Percentiles rank a stretch among this genome's conserved stretches.
phyloP scores from a whole-genome alignment of 2,888 invertebrate species.

The Drosophila anomelani region DNA sequence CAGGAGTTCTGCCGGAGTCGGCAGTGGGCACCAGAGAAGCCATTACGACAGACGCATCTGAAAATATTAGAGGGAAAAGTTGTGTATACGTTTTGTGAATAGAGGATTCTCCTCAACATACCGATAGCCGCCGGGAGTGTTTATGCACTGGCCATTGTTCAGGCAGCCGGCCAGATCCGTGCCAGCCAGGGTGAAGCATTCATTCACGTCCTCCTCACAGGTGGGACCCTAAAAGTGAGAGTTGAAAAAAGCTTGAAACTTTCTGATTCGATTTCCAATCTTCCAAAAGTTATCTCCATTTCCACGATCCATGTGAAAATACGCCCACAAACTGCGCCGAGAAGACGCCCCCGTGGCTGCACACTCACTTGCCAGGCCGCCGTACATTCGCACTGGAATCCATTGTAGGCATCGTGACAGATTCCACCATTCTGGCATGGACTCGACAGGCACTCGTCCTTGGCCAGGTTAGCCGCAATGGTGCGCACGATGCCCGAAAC shows the following conservation, averaged over 20 bases:
- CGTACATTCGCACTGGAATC: slow-evolving; percentile 91
- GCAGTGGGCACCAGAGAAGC: slow-evolving; percentile 94
- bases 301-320: not conserved
- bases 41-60: slow-evolving; percentile 91
- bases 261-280: not conserved
- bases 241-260: not conserved
- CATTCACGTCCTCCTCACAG: slow-evolving; percentile 94
- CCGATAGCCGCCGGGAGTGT: slow-evolving; percentile 92
- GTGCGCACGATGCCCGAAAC: slow-evolving; percentile 42
- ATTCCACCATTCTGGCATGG: slow-evolving; percentile 94
- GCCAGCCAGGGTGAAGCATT: slow-evolving; percentile 91
- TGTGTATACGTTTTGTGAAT: not conserved
- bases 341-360: slow-evolving; percentile 26
- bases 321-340: slow-evolving; percentile 22
- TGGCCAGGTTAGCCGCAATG: slow-evolving; percentile 50
- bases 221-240: slow-evolving; percentile 86
- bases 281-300: not conserved
- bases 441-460: slow-evolving; percentile 81
- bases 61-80: not conserved
- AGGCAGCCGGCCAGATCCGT: slow-evolving; percentile 94
- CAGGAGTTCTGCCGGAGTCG: slow-evolving; percentile 91
- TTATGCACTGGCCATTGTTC: slow-evolving; percentile 93
- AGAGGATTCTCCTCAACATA: slow-evolving; percentile 79
- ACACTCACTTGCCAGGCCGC: slow-evolving; percentile 87
- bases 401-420: slow-evolving; percentile 90